Evolutionary conservation across 2,113 vertebrate genomes (phyloP), one percentile per base, ranked within the genome.

Genomic region (Nyctibius bracteatus): DNA sequence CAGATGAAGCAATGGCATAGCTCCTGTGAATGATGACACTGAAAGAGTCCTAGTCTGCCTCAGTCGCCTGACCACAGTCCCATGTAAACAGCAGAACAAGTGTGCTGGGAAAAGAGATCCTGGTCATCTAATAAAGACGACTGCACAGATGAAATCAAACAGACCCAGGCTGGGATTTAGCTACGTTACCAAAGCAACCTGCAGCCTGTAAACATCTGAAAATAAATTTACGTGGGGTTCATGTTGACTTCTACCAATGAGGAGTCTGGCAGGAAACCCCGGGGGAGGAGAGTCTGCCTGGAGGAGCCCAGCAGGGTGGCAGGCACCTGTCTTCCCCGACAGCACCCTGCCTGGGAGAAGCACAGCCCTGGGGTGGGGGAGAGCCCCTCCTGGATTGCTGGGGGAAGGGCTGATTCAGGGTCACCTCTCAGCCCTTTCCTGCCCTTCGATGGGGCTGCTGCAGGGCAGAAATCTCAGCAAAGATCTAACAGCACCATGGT

Each of bases 331-430:
- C 24, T 79, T 59, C 39, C 33, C 61, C 3, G 3, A 20, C 37
- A 84, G 14, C 33, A 63, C 31, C 23, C 25, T 1, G 2, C 18
- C 57, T 18, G 1, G 17, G 21, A n/a, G 8, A 18, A 39, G 19
- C 2, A 1, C 28, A 57, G 35, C 22, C 12, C 44, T 0, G 0
- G 17, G 30, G 14, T 8, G 23, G 31, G 24, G 7, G 5, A 82
- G 20, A 39, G 27, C 30, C 92, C 41, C 43, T 75, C 54, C 2
- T 8, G 59, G 35, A 21, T 19, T 43, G 13, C 5, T 8, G 73
- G n/a, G 11, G 39, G 28, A 67, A 5, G 4, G 15, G 4, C 31
- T 51, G 33, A 41, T 71, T 43, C 35, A 51, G 54, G 14, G 30
- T 75, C 21, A 46, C 25, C 27, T 8, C 16, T 66, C 54, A 68